phyloP scores from a whole-genome alignment of 2,888 invertebrate species.

The Palloptera scutellata region DNA sequence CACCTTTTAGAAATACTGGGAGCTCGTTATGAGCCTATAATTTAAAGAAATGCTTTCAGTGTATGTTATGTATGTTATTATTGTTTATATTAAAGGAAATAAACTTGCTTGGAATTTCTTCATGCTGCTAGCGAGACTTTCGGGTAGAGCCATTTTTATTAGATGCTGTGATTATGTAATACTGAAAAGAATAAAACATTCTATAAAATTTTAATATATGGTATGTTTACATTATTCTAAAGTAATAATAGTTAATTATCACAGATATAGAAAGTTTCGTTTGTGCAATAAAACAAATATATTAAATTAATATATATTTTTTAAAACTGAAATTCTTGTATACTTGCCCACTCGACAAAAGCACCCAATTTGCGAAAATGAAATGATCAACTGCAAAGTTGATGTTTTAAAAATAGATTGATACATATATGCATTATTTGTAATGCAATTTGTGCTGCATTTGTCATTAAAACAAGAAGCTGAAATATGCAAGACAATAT shows the following conservation, averaged over 20 bases:
- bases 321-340: background rate
- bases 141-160: constrained; percentile 59
- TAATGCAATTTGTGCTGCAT: too few relatives aligned
- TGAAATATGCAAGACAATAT: too few relatives aligned
- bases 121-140: constrained; percentile 55
- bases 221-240: background rate
- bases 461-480: too few relatives aligned
- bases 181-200: constrained; percentile 26
- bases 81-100: background rate
- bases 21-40: constrained; percentile 59
- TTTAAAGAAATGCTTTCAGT: background rate
- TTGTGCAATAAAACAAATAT: background rate
- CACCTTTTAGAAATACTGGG: constrained; percentile 63
- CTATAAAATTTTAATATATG: too few relatives aligned
- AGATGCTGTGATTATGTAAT: constrained; percentile 48
- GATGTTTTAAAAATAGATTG: constrained; percentile 1
- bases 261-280: background rate
- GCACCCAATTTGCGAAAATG: background rate
- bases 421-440: too few relatives aligned
- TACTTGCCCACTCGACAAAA: background rate
- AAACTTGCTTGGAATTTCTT: constrained; percentile 59
- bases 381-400: background rate
- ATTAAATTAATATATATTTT: background rate
- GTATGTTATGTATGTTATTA: background rate
- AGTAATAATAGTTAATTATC: background rate